These are phyloP conservation scores for Pedetes capensis DNA, from an alignment of 2,113 vertebrate species.

Conservation along the genomic window DNA sequence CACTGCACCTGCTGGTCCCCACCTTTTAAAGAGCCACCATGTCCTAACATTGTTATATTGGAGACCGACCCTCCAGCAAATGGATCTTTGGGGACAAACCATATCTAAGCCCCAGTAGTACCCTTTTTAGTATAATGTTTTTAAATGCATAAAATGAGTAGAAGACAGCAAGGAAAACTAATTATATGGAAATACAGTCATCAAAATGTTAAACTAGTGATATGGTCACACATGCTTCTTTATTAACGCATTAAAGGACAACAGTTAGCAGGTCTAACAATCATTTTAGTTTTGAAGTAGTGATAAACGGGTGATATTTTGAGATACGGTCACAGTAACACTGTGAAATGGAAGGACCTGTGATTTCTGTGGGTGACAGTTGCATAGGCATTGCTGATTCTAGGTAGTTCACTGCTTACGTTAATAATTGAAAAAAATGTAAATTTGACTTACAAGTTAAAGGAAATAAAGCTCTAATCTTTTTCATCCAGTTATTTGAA, in stretches of 20 bases:
- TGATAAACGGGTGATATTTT: not conserved
- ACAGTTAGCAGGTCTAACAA: not conserved
- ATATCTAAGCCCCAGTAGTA: not conserved
- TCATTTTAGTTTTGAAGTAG: conserved; percentile 11
- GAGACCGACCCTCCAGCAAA: not conserved
- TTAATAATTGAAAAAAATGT: not conserved
- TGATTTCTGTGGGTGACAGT: not conserved
- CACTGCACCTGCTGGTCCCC: no score
- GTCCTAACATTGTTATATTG: not conserved
- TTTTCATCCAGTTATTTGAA: not conserved
- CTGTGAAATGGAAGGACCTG: not conserved
- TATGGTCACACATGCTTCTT: not conserved
- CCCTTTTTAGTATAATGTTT: not conserved
- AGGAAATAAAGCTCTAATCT: not conserved
- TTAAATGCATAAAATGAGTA: not conserved
- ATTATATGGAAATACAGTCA: not conserved
- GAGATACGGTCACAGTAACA: not conserved
- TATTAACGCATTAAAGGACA: not conserved
- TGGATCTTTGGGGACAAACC: not conserved
- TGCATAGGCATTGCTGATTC: not conserved
- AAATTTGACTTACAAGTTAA: not conserved
- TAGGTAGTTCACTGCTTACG: not conserved
- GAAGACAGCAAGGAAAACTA: not conserved
- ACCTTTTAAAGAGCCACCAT: not conserved
- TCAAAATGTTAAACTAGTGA: not conserved